Evolutionary conservation across 2,888 invertebrate genomes (phyloP), one percentile per base, ranked within the genome.

Genomic region (Tipula helvola): DNA sequence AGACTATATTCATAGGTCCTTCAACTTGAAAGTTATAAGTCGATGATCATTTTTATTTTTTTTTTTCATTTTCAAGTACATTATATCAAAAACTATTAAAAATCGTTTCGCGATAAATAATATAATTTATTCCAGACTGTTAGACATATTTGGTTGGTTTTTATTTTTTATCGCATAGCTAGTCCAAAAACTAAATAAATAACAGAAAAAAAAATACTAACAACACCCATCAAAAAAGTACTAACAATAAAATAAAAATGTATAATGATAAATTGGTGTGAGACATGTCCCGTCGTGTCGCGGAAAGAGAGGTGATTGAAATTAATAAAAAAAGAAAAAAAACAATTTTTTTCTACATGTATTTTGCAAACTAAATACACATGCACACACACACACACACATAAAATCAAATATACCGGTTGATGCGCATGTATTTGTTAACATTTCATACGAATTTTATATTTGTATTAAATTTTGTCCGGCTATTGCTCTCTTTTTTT

Each of bases 401-500:
- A 28, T 28, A 71, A 71, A 84, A 39, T 84, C 41, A 39, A 84
- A 84, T 84, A 84, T 84, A 84, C 84, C 84, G 84, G 36, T 84
- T 84, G 41, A 84, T 71, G 71, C 71, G 71, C 71, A 71, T 71
- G 71, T 71, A 28, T 71, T 71, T 71, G 71, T 71, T 10, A 7
- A 71, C 28, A 28, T 28, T 71, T 71, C 71, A 28, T 71, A 71
- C 28, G 71, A 71, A 71, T 71, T 52, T 71, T 85, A 85, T 85
- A 44, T 12, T 13, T 85, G 42, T 85, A n/a, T 85, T 42, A 42
- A 18, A 85, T 18, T 42, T 42, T 28, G 41, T 85, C 85, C 85
- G 85, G 85, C 85, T 85, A 85, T 85, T 85, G 85, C 85, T 85
- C 85, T 85, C 85, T 84, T 84, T 39, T 71, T 71, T 84, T 39